Conservation (phyloP, 2,113 vertebrate genomes). For the Mionectes macconnelli region DNA sequence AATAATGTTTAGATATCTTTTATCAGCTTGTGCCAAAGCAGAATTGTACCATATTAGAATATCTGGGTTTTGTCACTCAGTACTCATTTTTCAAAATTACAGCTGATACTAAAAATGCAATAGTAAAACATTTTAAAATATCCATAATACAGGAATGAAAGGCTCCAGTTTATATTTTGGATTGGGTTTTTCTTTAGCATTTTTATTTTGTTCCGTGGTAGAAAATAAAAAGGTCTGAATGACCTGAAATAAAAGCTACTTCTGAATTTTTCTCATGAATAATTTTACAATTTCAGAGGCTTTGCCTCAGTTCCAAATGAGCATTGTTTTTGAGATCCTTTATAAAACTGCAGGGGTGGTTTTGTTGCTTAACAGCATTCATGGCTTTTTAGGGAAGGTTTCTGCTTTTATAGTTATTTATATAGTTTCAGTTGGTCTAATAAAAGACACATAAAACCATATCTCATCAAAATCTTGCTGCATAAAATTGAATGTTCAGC, state of each 20-base stretch:
- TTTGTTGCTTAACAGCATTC: neutral
- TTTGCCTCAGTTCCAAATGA: constrained; percentile 22
- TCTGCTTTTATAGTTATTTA: constrained; percentile 37
- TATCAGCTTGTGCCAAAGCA: neutral
- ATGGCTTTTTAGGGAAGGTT: neutral
- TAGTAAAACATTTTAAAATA: constrained; percentile 20
- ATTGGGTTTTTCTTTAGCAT: neutral
- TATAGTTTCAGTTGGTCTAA: constrained; percentile 36
- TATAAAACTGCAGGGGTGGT: neutral
- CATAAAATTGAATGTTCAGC: neutral
- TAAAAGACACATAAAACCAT: constrained; percentile 32
- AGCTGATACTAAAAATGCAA: neutral
- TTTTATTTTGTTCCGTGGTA: neutral
- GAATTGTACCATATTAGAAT: neutral
- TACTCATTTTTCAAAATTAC: neutral
- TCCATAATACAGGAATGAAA: neutral
- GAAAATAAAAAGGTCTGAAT: neutral
- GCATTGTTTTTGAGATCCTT: neutral
- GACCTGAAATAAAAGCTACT: neutral
- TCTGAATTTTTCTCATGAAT: neutral
- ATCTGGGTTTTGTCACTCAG: neutral
- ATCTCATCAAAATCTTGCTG: constrained; percentile 25
- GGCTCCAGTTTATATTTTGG: neutral
- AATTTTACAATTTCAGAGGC: neutral
- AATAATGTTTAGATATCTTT: neutral